phyloP scores from a whole-genome alignment of 2,888 invertebrate species.

The Ophion obscuratus region DNA sequence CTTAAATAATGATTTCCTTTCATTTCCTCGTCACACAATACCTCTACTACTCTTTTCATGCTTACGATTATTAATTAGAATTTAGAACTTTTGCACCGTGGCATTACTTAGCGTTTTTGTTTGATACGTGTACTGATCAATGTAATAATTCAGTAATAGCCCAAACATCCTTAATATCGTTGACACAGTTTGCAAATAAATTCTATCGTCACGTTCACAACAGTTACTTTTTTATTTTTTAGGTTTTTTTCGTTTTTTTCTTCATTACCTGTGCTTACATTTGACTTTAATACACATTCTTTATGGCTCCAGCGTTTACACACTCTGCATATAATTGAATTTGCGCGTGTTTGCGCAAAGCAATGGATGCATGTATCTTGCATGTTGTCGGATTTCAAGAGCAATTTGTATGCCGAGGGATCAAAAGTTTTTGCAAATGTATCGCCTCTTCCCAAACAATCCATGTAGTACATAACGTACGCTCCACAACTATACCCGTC shows the following conservation, averaged over 20 bases:
- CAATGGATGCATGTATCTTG: conserved; percentile 42
- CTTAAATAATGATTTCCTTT: no score
- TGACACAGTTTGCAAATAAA: no score
- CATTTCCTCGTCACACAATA: not conserved
- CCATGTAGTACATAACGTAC: conserved; percentile 50
- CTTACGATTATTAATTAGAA: not conserved
- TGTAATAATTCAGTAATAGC: no score
- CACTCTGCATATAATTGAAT: not conserved
- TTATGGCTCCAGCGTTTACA: not conserved
- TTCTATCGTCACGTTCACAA: no score
- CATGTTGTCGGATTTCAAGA: conserved; percentile 38
- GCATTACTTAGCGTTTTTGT: no score
- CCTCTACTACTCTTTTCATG: not conserved
- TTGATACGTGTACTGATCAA: no score
- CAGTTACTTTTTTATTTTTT: not conserved
- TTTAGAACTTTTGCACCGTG: no score
- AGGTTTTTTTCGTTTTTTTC: not conserved
- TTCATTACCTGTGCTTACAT: not conserved
- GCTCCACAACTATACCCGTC: conserved; percentile 45
- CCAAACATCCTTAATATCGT: no score
- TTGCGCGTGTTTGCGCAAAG: not conserved
- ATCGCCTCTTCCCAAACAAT: conserved; percentile 32
- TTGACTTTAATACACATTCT: not conserved
- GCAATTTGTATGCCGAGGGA: conserved; percentile 18
- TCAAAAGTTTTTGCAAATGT: conserved; percentile 13